phyloP scores from a whole-genome alignment of 2,797 vertebrate genomes.

The Mico argentatus region DNA sequence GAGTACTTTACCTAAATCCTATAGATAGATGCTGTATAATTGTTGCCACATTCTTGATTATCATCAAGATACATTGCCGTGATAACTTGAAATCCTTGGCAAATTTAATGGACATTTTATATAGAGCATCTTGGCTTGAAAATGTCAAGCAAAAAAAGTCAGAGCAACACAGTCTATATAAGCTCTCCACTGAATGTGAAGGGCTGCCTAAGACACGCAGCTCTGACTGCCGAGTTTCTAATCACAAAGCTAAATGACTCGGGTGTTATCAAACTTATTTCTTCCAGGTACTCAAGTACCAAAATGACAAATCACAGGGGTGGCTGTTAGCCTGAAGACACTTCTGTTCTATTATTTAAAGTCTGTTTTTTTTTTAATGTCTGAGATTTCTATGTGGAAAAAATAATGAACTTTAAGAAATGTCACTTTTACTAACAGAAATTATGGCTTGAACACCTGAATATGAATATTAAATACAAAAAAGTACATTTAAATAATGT shows the following conservation, averaged over 20 bases:
- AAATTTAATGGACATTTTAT: conserved; percentile 73
- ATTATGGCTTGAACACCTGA: conserved; percentile 84
- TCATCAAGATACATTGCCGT: neutral
- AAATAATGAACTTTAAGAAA: conserved; percentile 89
- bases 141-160: conserved; percentile 75
- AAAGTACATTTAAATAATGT: conserved; percentile 83
- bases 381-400: conserved; percentile 81
- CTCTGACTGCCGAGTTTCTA: conserved; percentile 57
- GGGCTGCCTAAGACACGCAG: neutral
- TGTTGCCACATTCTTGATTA: conserved; percentile 63
- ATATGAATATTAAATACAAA: conserved; percentile 84
- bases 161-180: conserved; percentile 22
- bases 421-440: conserved; percentile 89
- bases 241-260: conserved; percentile 74
- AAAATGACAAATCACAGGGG: conserved; percentile 80
- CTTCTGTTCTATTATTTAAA: conserved; percentile 78
- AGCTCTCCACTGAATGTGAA: neutral
- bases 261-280: conserved; percentile 76
- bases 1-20: conserved; percentile 54
- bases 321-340: conserved; percentile 79
- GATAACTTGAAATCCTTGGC: conserved; percentile 65
- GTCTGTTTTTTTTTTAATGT: conserved; percentile 80
- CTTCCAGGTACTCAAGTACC: conserved; percentile 70
- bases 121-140: conserved; percentile 58
- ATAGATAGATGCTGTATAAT: conserved; percentile 53